phyloP scores from a whole-genome alignment of 2,113 vertebrate genomes.

The Paraplagusia blochii region DNA sequence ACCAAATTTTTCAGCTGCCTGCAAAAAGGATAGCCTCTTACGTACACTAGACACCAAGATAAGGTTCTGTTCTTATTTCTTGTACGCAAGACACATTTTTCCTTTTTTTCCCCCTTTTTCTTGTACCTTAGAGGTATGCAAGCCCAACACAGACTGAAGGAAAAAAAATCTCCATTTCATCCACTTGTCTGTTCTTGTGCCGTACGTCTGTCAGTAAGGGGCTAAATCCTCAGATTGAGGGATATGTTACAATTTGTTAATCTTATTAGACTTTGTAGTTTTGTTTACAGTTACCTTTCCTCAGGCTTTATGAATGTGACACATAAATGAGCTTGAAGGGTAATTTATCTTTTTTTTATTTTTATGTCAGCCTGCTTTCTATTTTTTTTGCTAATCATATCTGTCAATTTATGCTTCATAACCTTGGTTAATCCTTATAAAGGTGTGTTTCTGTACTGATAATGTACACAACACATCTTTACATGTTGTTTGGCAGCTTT shows the following conservation, averaged over 20 bases:
- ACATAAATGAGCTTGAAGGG: constrained; percentile 22
- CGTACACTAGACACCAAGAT: constrained; percentile 26
- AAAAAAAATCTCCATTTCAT: constrained; percentile 17
- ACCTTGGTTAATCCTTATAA: constrained; percentile 8
- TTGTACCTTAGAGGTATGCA: constrained; percentile 80
- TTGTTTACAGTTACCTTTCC: constrained; percentile 33
- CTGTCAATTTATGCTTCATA: constrained; percentile 35
- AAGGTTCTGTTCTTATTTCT: constrained; percentile 18
- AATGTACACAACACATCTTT: constrained; percentile 3
- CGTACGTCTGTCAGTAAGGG: constrained; percentile 56
- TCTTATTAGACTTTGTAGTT: constrained; percentile 20
- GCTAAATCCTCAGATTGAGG: constrained; percentile 78
- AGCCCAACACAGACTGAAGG: constrained; percentile 51
- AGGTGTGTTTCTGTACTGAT: constrained; percentile 17
- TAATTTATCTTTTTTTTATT: constrained; percentile 45
- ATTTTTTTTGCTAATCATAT: constrained; percentile 44
- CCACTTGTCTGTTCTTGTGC: constrained; percentile 27
- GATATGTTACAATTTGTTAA: constrained; percentile 53
- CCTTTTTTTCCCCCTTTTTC: constrained; percentile 61
- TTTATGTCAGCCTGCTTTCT: constrained; percentile 5
- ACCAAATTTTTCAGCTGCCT: constrained; percentile 48
- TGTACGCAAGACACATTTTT: constrained; percentile 57
- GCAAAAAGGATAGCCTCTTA: constrained; percentile 41
- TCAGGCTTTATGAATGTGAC: constrained; percentile 36
- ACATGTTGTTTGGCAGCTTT: constrained; percentile 24